phyloP scores from a whole-genome alignment of 2,888 invertebrate species.

The Dryocosmus kuriphilus region DNA sequence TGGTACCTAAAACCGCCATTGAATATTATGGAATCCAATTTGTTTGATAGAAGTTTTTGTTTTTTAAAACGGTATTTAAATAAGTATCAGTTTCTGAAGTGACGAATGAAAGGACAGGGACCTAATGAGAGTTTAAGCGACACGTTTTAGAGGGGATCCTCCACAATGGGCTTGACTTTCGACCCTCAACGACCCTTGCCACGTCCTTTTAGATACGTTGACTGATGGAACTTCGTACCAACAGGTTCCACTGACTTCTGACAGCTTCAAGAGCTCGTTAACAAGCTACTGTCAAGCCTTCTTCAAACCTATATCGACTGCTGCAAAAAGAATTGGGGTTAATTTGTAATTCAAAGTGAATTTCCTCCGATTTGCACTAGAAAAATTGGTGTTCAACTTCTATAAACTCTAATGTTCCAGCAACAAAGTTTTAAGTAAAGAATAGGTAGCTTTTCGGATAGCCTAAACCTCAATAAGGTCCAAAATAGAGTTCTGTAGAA shows the following conservation, averaged over 20 bases:
- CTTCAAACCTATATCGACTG: neutral
- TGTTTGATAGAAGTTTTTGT: neutral
- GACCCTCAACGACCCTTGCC: slow-evolving; percentile 61
- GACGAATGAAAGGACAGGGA: slow-evolving; percentile 58
- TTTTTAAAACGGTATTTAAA: neutral
- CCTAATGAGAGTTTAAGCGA: slow-evolving; percentile 72
- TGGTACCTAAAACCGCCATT: no score
- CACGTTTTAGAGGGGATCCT: slow-evolving; percentile 62
- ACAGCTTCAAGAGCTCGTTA: slow-evolving; percentile 14
- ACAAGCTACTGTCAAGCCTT: slow-evolving; percentile 32
- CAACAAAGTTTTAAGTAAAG: no score
- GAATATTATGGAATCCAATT: neutral
- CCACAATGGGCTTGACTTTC: slow-evolving; percentile 66
- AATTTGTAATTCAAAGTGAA: neutral
- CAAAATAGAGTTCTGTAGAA: no score
- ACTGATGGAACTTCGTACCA: slow-evolving; percentile 61
- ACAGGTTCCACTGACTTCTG: slow-evolving; percentile 52
- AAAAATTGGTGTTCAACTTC: no score
- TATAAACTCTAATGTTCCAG: no score
- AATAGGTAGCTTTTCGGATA: no score
- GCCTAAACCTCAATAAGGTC: no score
- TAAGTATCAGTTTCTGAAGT: slow-evolving; percentile 33
- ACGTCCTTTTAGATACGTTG: slow-evolving; percentile 61
- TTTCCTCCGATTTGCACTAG: neutral
- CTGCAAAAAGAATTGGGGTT: neutral